These are phyloP conservation scores for Sylvia borin DNA, from an alignment of 2,797 vertebrate species.

Conservation along the genomic window DNA sequence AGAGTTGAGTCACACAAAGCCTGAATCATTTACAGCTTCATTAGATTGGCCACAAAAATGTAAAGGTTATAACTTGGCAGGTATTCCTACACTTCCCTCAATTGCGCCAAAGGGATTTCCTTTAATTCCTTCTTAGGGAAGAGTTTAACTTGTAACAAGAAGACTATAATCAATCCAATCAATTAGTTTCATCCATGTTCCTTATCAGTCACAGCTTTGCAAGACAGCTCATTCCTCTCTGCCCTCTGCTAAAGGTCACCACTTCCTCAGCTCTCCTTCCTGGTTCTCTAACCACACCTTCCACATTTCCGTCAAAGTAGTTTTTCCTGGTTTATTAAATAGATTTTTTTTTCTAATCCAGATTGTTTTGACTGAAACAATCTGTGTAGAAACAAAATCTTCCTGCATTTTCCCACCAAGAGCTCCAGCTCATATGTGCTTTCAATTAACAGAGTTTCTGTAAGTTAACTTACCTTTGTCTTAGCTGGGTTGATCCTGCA, in stretches of 20 bases:
- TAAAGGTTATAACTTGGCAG: background rate
- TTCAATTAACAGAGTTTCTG: background rate
- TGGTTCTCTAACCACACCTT: background rate
- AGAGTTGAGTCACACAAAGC: background rate
- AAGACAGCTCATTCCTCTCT: background rate
- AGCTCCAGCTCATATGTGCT: background rate
- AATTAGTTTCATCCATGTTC: background rate
- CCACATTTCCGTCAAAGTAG: background rate
- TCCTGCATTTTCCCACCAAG: background rate
- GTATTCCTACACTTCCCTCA: background rate
- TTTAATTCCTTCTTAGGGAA: background rate
- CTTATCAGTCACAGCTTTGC: background rate
- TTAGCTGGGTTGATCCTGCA: background rate
- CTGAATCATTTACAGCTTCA: background rate
- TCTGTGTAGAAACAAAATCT: background rate
- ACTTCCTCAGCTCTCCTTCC: background rate
- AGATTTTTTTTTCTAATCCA: background rate
- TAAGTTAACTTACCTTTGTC: background rate
- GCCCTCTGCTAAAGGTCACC: background rate
- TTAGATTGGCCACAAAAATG: background rate
- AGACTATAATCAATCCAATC: background rate
- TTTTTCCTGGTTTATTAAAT: background rate
- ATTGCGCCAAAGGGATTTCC: background rate
- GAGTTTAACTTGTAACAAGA: background rate
- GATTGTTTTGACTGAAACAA: background rate